A percentile compares a stretch with the other conserved stretches of the same genome.
Evolutionary conservation across 2,888 invertebrate species (phyloP).

Genomic region (Macrophya annulata): DNA sequence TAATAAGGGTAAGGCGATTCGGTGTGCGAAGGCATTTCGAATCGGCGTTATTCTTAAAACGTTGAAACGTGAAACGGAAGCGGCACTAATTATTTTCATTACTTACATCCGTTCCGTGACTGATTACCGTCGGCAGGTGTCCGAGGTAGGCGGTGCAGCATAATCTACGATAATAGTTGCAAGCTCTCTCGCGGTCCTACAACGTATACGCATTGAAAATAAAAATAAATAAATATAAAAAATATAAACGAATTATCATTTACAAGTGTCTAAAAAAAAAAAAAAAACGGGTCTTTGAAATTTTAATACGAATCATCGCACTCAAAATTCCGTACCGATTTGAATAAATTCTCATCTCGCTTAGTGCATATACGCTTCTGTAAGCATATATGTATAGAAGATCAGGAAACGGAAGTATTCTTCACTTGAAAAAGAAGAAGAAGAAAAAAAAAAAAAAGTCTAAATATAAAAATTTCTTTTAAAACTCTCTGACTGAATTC

Average conservation of each 20-base stretch:
- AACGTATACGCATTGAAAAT: neutral
- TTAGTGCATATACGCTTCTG: neutral
- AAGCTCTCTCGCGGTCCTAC: neutral
- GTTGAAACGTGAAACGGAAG: constrained; percentile 48
- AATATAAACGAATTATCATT: neutral
- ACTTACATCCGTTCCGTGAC: constrained; percentile 53
- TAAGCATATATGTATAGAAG: neutral
- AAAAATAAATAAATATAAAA: no score
- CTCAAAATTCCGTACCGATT: neutral
- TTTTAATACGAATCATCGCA: neutral
- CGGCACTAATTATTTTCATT: constrained; percentile 55
- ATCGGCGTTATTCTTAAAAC: constrained; percentile 49
- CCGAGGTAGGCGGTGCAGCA: constrained; percentile 23
- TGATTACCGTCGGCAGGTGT: constrained; percentile 53
- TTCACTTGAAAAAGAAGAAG: neutral
- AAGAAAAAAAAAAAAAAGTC: neutral
- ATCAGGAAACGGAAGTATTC: neutral
- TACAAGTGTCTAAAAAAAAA: neutral
- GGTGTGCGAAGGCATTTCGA: constrained; percentile 42
- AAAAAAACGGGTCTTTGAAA: neutral
- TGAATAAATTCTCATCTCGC: neutral
- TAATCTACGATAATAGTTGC: constrained; percentile 36
- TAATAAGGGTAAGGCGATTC: constrained; percentile 20
- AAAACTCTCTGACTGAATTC: constrained; percentile 5
- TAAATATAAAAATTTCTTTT: neutral